Conservation (phyloP, 2,888 invertebrate species). For the Polylopha cassiicola region DNA sequence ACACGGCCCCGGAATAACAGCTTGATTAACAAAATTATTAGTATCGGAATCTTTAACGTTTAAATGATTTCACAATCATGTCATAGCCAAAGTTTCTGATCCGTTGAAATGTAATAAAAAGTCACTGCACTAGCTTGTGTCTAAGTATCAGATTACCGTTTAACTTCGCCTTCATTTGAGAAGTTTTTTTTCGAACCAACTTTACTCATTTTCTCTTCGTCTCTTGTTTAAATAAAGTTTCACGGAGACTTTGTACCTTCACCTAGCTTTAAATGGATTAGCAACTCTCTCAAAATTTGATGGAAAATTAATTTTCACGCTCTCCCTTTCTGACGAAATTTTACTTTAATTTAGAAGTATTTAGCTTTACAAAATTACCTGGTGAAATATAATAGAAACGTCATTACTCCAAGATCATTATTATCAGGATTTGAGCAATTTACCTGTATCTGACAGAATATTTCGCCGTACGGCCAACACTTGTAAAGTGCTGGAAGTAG, state of each 20-base stretch:
- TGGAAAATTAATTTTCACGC: slow-evolving; percentile 44
- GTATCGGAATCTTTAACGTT: too few species aligned
- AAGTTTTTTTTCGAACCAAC: slow-evolving; percentile 58
- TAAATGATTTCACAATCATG: too few species aligned
- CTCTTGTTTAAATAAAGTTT: slow-evolving; percentile 64
- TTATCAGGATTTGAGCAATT: slow-evolving; percentile 6
- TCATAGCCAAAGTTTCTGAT: slow-evolving; percentile 3
- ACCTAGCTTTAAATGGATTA: slow-evolving; percentile 59
- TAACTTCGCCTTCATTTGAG: slow-evolving; percentile 49
- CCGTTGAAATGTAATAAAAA: slow-evolving; percentile 16
- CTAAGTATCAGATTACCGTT: slow-evolving; percentile 54
- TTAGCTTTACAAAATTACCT: slow-evolving; percentile 7
- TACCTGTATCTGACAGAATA: slow-evolving; percentile 94
- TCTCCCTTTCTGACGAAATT: slow-evolving; percentile 21
- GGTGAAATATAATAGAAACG: slow-evolving; percentile 5
- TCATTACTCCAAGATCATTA: slow-evolving; percentile 1
- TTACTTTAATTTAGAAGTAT: slow-evolving; percentile 9
- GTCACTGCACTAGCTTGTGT: slow-evolving; percentile 26
- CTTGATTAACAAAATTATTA: too few species aligned
- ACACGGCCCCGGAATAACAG: slow-evolving; percentile 30
- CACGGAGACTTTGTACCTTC: slow-evolving; percentile 44
- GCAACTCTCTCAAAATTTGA: slow-evolving; percentile 53
- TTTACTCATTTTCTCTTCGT: slow-evolving; percentile 69
- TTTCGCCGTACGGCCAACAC: slow-evolving; percentile 94
- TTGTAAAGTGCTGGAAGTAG: slow-evolving; percentile 89